Conservation (phyloP, 2,113 vertebrate species). For the Chroicocephalus ridibundus region DNA sequence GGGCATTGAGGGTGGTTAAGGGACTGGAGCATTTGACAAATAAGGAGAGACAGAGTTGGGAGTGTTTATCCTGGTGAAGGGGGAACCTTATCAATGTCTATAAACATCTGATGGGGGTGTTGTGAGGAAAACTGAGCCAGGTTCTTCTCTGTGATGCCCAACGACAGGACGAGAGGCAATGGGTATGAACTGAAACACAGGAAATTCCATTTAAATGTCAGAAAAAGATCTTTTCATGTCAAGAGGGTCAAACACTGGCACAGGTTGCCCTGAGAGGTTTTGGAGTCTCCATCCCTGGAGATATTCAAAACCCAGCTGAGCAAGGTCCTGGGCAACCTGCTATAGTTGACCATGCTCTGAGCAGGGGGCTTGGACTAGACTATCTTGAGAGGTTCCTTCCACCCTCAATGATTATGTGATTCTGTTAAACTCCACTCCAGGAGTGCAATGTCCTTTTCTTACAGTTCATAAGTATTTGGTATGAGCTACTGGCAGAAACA, state of each 20-base stretch:
- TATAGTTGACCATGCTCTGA: accelerated
- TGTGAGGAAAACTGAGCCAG: neutral
- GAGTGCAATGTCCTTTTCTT: neutral
- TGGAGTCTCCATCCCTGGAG: neutral
- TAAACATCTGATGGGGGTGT: neutral
- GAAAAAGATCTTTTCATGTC: neutral
- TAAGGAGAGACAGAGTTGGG: neutral
- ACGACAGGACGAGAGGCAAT: neutral
- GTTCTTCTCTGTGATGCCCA: neutral
- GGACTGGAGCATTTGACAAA: neutral
- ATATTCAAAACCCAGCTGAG: neutral
- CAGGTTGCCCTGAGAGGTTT: neutral
- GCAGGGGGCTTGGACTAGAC: neutral
- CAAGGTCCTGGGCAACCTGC: neutral
- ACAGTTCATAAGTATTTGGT: neutral
- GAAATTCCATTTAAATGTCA: neutral
- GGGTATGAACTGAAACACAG: neutral
- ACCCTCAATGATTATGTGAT: neutral
- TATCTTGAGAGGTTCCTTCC: neutral
- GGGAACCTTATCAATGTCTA: neutral
- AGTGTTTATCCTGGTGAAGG: neutral
- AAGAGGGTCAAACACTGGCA: neutral
- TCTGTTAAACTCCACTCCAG: neutral
- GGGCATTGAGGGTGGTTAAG: neutral
- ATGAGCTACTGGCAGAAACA: neutral